phyloP scores from a whole-genome alignment of 64 coral and sea anemone genomes.

The Pocillopora verrucosa region DNA sequence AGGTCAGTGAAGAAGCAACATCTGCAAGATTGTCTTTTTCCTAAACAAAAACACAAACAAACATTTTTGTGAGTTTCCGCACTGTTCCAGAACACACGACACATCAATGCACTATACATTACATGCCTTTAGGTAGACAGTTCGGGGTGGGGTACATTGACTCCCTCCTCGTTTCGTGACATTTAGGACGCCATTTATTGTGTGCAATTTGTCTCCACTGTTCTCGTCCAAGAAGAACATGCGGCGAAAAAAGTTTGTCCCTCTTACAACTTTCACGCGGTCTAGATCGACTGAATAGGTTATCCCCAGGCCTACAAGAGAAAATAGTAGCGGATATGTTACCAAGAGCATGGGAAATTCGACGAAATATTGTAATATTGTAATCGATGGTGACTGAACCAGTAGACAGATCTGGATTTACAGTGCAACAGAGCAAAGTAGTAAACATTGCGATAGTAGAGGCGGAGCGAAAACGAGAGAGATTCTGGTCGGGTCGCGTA shows the following conservation, averaged over 20 bases:
- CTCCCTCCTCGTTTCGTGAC: constrained; percentile 15
- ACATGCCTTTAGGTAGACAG: constrained; percentile 39
- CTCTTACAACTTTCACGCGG: not conserved
- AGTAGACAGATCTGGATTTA: not conserved
- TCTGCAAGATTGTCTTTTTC: constrained; percentile 24
- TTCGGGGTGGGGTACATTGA: constrained; percentile 18
- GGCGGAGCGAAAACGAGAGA: not conserved
- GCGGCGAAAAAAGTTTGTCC: constrained; percentile 1
- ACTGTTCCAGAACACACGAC: not conserved
- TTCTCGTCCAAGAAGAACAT: constrained; percentile 29
- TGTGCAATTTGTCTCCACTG: not conserved
- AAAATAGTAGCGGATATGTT: not conserved
- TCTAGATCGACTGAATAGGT: constrained; percentile 23
- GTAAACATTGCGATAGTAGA: too few relatives aligned
- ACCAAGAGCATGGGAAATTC: not conserved
- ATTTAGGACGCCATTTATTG: constrained; percentile 3
- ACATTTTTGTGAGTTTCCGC: not conserved
- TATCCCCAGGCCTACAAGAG: constrained; percentile 20
- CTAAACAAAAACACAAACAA: constrained; percentile 12
- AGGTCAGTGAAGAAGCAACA: constrained; percentile 33
- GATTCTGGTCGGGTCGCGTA: too few relatives aligned
- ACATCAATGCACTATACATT: not conserved
- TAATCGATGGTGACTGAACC: too few relatives aligned
- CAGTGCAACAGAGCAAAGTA: not conserved
- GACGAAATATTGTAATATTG: too few relatives aligned